Conservation (phyloP, 2,113 vertebrate species). For the Ophthalmolycus amberensis region DNA sequence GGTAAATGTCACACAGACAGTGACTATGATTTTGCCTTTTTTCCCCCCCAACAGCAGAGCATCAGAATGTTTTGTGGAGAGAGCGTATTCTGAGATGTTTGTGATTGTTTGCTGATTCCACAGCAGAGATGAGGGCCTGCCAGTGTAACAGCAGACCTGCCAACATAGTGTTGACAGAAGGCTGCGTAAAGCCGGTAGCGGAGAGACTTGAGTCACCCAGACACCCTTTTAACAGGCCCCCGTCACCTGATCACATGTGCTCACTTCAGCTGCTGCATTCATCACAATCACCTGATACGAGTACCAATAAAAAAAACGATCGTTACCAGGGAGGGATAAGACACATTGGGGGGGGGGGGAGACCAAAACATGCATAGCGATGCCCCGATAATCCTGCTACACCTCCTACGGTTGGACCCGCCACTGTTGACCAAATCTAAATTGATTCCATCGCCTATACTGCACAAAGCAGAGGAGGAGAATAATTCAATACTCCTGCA, state of each 20-base stretch:
- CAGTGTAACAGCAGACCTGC: conserved; percentile 37
- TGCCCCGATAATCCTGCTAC: conserved; percentile 42
- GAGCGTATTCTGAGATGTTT: conserved; percentile 25
- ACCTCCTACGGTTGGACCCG: conserved; percentile 46
- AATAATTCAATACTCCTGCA: conserved; percentile 54
- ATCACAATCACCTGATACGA: conserved; percentile 9
- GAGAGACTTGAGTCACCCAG: conserved; percentile 21
- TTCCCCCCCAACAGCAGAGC: not conserved
- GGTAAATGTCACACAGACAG: not conserved
- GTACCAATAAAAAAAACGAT: not conserved
- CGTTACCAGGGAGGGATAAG: not conserved
- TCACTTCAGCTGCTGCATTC: conserved; percentile 13
- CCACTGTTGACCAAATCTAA: conserved; percentile 45
- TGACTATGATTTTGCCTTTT: not conserved
- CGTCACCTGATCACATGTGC: conserved; percentile 4
- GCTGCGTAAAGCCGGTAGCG: conserved; percentile 3
- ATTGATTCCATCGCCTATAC: conserved; percentile 61
- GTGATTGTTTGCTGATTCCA: conserved; percentile 33
- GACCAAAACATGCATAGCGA: not conserved
- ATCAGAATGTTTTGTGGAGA: conserved; percentile 35
- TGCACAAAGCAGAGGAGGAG: conserved; percentile 62
- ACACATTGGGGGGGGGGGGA: not conserved
- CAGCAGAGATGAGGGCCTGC: conserved; percentile 17
- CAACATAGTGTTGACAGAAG: conserved; percentile 44
- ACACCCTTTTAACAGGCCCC: not conserved